These are phyloP conservation scores for Vanessa atalanta DNA, from an alignment of 1,140 invertebrate species.

Conservation along the genomic window DNA sequence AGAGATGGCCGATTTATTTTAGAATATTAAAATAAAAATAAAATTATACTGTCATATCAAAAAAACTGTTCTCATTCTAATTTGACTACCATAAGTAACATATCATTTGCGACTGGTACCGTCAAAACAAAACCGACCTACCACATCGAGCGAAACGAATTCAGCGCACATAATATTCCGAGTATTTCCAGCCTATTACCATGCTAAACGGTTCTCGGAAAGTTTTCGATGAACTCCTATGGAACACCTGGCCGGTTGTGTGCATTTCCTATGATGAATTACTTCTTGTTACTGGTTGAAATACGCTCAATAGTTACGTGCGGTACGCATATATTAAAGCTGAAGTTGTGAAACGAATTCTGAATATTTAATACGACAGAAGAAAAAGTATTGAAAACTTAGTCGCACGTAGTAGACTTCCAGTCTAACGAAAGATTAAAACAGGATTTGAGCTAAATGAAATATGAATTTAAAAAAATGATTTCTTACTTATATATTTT, in stretches of 20 bases:
- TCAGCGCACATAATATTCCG: conserved; percentile 27
- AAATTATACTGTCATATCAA: too few relatives aligned
- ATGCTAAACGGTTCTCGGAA: conserved; percentile 53
- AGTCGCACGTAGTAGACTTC: too few relatives aligned
- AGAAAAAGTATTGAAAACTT: too few relatives aligned
- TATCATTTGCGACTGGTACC: not conserved
- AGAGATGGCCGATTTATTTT: too few relatives aligned
- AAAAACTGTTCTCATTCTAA: too few relatives aligned
- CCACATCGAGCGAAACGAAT: conserved; percentile 31
- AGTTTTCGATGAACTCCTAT: conserved; percentile 49
- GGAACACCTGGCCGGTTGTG: conserved; percentile 40
- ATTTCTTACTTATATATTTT: too few relatives aligned
- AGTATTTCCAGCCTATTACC: conserved; percentile 33
- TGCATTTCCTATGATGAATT: conserved; percentile 35
- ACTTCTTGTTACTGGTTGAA: conserved; percentile 11
- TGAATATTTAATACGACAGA: too few relatives aligned
- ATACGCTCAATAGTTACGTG: not conserved
- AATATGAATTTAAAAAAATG: too few relatives aligned
- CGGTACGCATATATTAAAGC: not conserved
- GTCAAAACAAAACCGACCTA: conserved; percentile 32
- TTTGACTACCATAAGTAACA: too few relatives aligned
- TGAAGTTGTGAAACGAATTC: not conserved
- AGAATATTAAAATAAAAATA: too few relatives aligned
- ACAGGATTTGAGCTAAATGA: too few relatives aligned
- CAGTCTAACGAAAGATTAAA: too few relatives aligned